Evolutionary conservation across 2,797 vertebrate genomes (phyloP).

Genomic region (Dryobates pubescens): DNA sequence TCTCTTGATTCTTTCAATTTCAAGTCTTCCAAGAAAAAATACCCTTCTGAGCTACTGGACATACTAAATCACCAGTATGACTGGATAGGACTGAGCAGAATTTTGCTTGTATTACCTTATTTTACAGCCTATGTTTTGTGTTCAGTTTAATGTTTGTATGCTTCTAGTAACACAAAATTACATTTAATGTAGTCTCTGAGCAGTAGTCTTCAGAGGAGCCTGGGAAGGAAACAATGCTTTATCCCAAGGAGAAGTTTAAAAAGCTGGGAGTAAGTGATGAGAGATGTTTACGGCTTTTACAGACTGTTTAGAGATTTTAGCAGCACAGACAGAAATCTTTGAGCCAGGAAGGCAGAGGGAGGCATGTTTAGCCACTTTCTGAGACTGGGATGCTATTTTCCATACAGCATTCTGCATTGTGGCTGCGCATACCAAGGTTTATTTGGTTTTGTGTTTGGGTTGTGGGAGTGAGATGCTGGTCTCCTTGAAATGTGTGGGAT

Average conservation of each 20-base stretch:
- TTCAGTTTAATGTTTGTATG: neutral
- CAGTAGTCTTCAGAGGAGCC: neutral
- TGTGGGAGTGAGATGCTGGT: conserved; percentile 29
- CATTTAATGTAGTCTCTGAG: neutral
- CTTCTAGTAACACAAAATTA: neutral
- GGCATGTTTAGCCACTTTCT: neutral
- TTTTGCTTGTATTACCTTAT: neutral
- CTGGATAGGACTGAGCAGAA: neutral
- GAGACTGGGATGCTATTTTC: conserved; percentile 10
- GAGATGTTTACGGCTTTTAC: neutral
- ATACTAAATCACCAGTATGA: conserved; percentile 3
- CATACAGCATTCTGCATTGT: neutral
- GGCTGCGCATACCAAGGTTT: neutral
- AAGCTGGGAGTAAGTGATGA: neutral
- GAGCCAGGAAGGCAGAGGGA: neutral
- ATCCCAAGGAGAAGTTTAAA: neutral
- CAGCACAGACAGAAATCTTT: neutral
- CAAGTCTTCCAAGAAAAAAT: neutral
- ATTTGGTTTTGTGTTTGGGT: conserved; percentile 32
- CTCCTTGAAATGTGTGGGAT: conserved; percentile 12
- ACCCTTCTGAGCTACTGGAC: neutral
- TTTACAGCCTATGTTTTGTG: neutral
- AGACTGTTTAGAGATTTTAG: conserved; percentile 10
- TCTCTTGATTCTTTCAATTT: conserved; percentile 36
- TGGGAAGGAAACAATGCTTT: neutral